Percentiles rank a stretch among this genome's conserved stretches.
Conservation (phyloP, 2,888 invertebrate species). For the Noctuana brunneofusca region DNA sequence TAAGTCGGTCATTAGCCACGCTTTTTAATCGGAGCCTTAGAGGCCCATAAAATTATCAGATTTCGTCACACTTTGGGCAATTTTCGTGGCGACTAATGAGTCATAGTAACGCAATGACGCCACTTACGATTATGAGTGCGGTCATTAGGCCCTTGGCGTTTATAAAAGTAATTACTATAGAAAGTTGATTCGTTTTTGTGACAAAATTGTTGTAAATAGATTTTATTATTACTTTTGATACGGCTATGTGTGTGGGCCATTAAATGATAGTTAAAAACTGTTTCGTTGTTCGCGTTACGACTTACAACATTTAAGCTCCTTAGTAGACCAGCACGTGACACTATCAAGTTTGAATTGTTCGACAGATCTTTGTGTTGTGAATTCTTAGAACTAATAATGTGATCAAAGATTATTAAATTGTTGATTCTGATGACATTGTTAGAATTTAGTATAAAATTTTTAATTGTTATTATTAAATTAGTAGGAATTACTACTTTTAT, state of each 20-base stretch:
- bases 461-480: too few relatives aligned
- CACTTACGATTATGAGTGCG: conserved; percentile 64
- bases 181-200: conserved; percentile 56
- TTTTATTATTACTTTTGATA: conserved; percentile 45
- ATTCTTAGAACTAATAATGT: neutral
- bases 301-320: conserved; percentile 7
- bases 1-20: conserved; percentile 52
- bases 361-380: conserved; percentile 3
- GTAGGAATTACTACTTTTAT: too few relatives aligned
- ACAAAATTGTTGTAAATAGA: conserved; percentile 50
- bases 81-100: conserved; percentile 72
- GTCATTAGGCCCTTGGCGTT: conserved; percentile 41
- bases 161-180: conserved; percentile 69
- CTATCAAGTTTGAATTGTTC: conserved; percentile 12
- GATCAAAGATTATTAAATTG: neutral
- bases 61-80: conserved; percentile 76
- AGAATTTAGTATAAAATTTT: neutral
- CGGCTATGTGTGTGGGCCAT: conserved; percentile 18
- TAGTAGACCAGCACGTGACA: neutral
- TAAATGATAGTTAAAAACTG: conserved; percentile 10
- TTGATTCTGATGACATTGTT: neutral
- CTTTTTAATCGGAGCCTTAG: conserved; percentile 58
- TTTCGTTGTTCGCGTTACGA: neutral
- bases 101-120: conserved; percentile 66
- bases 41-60: conserved; percentile 69